Evolutionary conservation across 2,797 vertebrate genomes (phyloP).

Genomic region (Urosaurus nigricauda): DNA sequence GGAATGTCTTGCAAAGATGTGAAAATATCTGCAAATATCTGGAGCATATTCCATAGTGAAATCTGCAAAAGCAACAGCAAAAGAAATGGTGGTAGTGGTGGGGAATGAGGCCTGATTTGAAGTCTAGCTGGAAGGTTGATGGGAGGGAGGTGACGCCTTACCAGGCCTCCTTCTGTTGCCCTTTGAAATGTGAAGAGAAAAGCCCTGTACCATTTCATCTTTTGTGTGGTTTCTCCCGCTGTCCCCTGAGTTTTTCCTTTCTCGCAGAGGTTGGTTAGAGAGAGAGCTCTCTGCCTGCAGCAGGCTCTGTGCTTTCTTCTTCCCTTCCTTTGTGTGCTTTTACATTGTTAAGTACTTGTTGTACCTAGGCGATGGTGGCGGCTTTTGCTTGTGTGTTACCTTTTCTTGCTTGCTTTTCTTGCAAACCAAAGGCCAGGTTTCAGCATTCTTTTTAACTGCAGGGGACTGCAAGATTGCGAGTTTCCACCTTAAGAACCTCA

Average conservation of each 20-base stretch:
- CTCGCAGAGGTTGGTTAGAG: neutral
- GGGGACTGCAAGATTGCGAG: neutral
- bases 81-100: neutral
- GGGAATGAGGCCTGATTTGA: neutral
- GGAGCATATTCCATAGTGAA: neutral
- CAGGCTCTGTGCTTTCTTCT: neutral
- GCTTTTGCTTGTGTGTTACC: too few species aligned
- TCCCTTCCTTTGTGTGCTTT: neutral
- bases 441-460: neutral
- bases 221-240: neutral
- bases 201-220: neutral
- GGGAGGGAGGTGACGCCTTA: slow-evolving; percentile 17
- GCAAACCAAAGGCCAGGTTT: neutral
- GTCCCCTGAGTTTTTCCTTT: neutral
- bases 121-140: neutral
- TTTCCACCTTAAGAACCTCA: neutral
- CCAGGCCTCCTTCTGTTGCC: neutral
- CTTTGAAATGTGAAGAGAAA: slow-evolving; percentile 49
- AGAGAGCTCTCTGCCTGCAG: neutral
- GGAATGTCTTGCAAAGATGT: neutral
- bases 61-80: neutral
- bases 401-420: too few species aligned
- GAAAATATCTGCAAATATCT: neutral
- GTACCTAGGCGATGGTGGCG: neutral
- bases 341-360: neutral